Evolutionary conservation across 2,888 invertebrate species (phyloP), one percentile per base, ranked within the genome.

Genomic region (Ashinkailepas kermadecensis): DNA sequence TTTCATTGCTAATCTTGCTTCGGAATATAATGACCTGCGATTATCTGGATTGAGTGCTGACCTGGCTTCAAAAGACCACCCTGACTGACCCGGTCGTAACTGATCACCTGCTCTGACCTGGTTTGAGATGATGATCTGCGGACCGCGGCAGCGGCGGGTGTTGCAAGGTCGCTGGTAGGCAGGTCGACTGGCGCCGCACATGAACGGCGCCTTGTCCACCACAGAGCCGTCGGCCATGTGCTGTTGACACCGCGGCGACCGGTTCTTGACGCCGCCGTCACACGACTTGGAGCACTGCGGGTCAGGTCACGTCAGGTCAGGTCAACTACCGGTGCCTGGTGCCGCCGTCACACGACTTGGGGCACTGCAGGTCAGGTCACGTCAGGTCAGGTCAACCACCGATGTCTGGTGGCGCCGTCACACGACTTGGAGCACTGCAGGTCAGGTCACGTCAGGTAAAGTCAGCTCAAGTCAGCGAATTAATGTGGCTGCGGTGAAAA

Each of bases 211-310:
- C 23, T 94, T 90, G 85, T 93, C 93, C 82, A 95, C 93, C 85
- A 94, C 93, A 87, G 94, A 94, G n/a, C 96, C 96, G 86, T 95
- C 94, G 0, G 95, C 95, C 92, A 96, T 94, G 84, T 95, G 92
- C 88, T 97, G 96, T 86, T 96, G 95, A 88, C 99, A 99, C 80
- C 89, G 87, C 70, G 94, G 92, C 84, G 92, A 91, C 85, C 98
- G 91, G 81, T 92, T 93, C 87, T 97, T 96, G 81, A 94, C 89
- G 0, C 98, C 98, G 21, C 94, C 94, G 0, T 96, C 97, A 86
- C 98, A 99, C n/a, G 94, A 91, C 87, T 93, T 94, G 21, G 95
- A 94, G 87, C 98, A 99, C 88, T 95, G 87, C 13, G 84, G 84
- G 83, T 62, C 81, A 65, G 81, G 9, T 74, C 59, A 59, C 4